Base-by-base conservation (phyloP, 2,888 invertebrate genomes). In the Drosophila tanythrix region DNA sequence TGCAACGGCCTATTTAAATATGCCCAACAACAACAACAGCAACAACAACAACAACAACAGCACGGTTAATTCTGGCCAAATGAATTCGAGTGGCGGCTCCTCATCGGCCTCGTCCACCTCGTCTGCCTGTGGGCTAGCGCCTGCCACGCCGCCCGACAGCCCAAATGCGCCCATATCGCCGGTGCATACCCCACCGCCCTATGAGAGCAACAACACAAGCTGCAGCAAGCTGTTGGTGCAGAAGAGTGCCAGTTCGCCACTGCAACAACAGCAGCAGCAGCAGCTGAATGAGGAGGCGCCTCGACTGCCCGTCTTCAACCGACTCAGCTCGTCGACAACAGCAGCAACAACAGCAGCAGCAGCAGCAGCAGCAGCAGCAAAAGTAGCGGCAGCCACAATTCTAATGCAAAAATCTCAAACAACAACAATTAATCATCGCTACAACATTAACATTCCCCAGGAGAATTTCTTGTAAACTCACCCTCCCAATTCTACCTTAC, bases 291-390 rank as follows among this genome's bases (percentile, higher is more conserved):
- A 89, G 72, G 86, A 88, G 73, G 72, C 69, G 64, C 95, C 95
- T 59, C 94, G 97, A 87, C 94, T 97, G 92, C 97, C 97, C 52
- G 97, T 97, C 40, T 97, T 97, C 94, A 96, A 96, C 93, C 94
- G 95, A 90, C 94, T 96, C 89, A 95, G 95, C 90, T 94, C 94
- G 79, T 94, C 94, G 65, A 90, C 94, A 73, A 31, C 48, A 11
- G 10, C 67, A 3, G 10, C 48, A 38, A 2, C 55, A 25, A 33
- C 33, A 18, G 6, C n/a, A 31, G 2, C 51, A n/a, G 5, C 27
- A 18, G 8, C 48, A 11, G 21, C 2, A n/a, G n/a, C 43, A 6
- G 25, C 25, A 51, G 29, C 51, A 13, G 53, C 53, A 10, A 29
- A 35, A 35, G 21, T 8, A 25, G 63, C 36, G 5, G 27, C 67